Base-by-base conservation (phyloP, 2,888 invertebrate species). In the Clunio marinus region DNA sequence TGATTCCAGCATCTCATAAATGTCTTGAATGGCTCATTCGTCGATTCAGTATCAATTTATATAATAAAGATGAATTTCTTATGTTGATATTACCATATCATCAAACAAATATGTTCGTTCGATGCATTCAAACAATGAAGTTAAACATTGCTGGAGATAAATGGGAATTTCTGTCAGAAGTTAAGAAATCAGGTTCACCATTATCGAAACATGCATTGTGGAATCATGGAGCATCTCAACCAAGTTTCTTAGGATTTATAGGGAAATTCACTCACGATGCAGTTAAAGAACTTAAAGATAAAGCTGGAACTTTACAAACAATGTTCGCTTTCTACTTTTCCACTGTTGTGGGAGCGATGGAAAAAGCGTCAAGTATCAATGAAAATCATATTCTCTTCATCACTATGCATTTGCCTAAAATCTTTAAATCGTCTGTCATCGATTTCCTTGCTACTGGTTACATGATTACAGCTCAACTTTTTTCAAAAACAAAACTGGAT, bases 11-110 rank as follows among this genome's bases (percentile, higher is more conserved):
- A 0, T 77, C 84, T 0, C 93, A 96, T 72, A 93, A 96, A 81
- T 89, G 94, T 1, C 77, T 99, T 58, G 99, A 99, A 81, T 99
- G 97, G 97, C 82, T 99, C 2, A 86, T 98, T 57, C 86, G 92
- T 74, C 85, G 96, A 72, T 96, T 89, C 76, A 86, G 88, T 71
- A 88, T 98, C 70, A 91, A 98, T 73, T 83, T 89, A 67, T 97
- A 89, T 77, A 97, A 97, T 75, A 85, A 86, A 69, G 87, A 92
- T 74, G 86, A 87, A 0, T 81, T 97, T 45, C 81, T 98, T 73
- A 82, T 87, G 70, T 81, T 93, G 7, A 88, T 93, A 68, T 78
- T 99, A 68, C 97, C 98, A 0, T 97, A 95, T 76, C 95, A 97
- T 77, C 93, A 95, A 74, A 93, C 94, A 0, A 89, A 89, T 72